Conservation (phyloP, 2,888 invertebrate genomes). For the Trichogramma dendrolimi region DNA sequence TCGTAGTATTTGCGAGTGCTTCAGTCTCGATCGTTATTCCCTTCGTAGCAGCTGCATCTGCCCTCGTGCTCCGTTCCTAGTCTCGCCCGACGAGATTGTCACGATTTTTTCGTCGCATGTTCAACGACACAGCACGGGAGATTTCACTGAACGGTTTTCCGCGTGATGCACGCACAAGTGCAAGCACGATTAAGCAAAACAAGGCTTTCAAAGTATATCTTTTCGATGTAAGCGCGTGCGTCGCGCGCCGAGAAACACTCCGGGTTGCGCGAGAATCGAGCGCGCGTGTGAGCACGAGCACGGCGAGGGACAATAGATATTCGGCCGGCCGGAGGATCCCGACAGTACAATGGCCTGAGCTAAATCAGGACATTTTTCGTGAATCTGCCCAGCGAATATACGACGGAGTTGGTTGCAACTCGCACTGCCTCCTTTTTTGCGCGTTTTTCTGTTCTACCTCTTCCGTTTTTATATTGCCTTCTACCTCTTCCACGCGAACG, state of each 20-base stretch:
- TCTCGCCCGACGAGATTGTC: slow-evolving; percentile 8
- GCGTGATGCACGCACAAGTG: slow-evolving; percentile 35
- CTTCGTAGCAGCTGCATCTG: too few species aligned
- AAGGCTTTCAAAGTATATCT: slow-evolving; percentile 3
- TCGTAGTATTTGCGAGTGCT: too few species aligned
- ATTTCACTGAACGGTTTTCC: slow-evolving; percentile 31
- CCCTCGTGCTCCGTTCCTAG: too few species aligned
- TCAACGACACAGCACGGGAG: slow-evolving; percentile 21
- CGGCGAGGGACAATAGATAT: slow-evolving; percentile 43
- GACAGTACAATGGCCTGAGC: slow-evolving; percentile 47
- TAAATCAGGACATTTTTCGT: slow-evolving; percentile 50
- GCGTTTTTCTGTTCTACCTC: too few species aligned
- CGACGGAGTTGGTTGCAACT: too few species aligned
- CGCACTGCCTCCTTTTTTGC: too few species aligned
- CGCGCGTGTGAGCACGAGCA: slow-evolving; percentile 2
- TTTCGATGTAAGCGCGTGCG: too few species aligned
- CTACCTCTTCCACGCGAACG: slow-evolving; percentile 34
- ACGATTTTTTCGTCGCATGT: slow-evolving; percentile 6
- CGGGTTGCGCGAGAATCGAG: slow-evolving; percentile 11
- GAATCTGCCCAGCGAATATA: slow-evolving; percentile 46
- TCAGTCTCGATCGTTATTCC: too few species aligned
- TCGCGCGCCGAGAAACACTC: too few species aligned
- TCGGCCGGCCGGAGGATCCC: slow-evolving; percentile 26
- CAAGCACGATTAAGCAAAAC: slow-evolving; percentile 27
- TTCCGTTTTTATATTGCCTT: too few species aligned